phyloP scores from a whole-genome alignment of 1,140 invertebrate genomes.

The Pseudoatta argentina region DNA sequence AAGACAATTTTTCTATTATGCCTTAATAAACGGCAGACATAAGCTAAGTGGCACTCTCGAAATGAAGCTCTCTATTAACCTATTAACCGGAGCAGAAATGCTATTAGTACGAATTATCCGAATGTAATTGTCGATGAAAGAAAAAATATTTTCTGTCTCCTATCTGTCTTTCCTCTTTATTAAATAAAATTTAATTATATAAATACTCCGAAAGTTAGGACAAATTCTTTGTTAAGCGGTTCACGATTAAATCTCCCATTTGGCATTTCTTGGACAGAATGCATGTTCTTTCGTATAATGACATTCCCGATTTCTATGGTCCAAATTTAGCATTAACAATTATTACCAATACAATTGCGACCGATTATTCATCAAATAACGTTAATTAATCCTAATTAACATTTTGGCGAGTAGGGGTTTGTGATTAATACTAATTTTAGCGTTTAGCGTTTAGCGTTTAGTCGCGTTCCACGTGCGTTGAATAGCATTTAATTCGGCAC shows the following conservation, averaged over 20 bases:
- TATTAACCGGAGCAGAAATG: slow-evolving; percentile 33
- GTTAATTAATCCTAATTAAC: slow-evolving; percentile 47
- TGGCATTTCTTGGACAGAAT: not conserved
- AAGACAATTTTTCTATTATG: slow-evolving; percentile 53
- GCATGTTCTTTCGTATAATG: not conserved
- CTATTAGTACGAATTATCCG: slow-evolving; percentile 49
- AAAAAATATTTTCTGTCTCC: not conserved
- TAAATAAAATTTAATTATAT: slow-evolving; percentile 21
- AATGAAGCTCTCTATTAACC: slow-evolving; percentile 55
- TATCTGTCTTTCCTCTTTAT: not conserved
- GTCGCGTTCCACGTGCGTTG: slow-evolving; percentile 21
- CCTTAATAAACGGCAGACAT: slow-evolving; percentile 51
- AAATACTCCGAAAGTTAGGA: slow-evolving; percentile 6
- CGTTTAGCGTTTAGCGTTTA: slow-evolving; percentile 22
- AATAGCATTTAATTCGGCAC: slow-evolving; percentile 33
- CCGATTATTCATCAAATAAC: slow-evolving; percentile 41
- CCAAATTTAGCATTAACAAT: not conserved
- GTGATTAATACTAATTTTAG: slow-evolving; percentile 59
- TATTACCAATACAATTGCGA: slow-evolving; percentile 19
- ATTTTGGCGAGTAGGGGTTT: not conserved
- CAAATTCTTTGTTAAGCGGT: not conserved
- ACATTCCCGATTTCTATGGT: not conserved
- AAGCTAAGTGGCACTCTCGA: slow-evolving; percentile 56
- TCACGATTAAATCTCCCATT: not conserved
- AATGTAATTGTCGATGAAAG: slow-evolving; percentile 39